A percentile compares a stretch with the other conserved stretches of the same genome.
These are phyloP conservation scores for Calliopum simillimum DNA, from an alignment of 2,888 invertebrate species.

Conservation along the genomic window DNA sequence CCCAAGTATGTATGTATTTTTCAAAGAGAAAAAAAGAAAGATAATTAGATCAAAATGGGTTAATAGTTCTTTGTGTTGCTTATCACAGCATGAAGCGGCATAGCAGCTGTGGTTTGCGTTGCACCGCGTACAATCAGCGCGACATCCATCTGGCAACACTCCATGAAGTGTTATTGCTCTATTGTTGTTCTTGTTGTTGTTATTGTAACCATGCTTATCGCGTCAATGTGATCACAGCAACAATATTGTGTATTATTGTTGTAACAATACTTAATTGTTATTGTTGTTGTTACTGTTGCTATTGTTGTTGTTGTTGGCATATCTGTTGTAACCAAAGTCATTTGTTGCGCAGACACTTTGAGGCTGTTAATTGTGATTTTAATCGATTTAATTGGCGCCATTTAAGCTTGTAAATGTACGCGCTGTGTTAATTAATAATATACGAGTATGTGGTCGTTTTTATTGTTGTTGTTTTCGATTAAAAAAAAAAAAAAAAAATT, in stretches of 20 bases:
- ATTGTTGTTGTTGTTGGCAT: constrained; percentile 18
- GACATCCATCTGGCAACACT: no score
- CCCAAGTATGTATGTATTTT: no score
- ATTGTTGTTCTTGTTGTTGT: constrained; percentile 16
- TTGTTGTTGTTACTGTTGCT: background rate
- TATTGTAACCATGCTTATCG: background rate
- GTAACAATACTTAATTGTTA: background rate
- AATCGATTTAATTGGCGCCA: constrained; percentile 51
- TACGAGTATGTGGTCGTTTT: background rate
- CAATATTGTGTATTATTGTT: background rate
- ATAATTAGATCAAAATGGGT: constrained; percentile 14
- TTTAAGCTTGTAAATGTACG: constrained; percentile 43
- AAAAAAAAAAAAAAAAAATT: background rate
- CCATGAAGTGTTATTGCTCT: background rate
- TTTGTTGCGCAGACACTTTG: constrained; percentile 33
- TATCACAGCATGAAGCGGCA: constrained; percentile 9
- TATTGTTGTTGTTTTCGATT: constrained; percentile 1
- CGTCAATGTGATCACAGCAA: constrained; percentile 4
- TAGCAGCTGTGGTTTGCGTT: background rate
- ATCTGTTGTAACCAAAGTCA: constrained; percentile 15
- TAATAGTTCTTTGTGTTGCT: background rate
- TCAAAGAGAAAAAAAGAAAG: no score
- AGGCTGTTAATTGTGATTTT: constrained; percentile 41
- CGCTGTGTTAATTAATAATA: constrained; percentile 19
- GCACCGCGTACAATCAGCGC: no score